Evolutionary conservation across 2,113 vertebrate genomes (phyloP).

Genomic region (Barbus barbus): DNA sequence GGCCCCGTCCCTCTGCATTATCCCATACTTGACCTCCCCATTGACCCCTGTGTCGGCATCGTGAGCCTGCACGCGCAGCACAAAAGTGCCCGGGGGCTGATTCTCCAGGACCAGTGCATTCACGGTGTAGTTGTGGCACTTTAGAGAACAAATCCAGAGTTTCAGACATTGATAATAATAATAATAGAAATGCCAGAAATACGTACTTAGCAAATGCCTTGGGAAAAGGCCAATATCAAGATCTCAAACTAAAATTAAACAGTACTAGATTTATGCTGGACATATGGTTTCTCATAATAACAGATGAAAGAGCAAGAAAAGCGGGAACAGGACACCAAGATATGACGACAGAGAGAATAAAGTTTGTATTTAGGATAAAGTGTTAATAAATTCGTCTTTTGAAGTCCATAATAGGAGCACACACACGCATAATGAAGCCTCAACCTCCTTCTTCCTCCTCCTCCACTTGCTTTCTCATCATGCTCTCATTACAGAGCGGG

Average conservation of each 20-base stretch:
- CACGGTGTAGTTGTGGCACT: slow-evolving; percentile 86
- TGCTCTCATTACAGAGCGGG: slow-evolving; percentile 37
- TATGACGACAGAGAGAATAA: not conserved
- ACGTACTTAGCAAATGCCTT: not conserved
- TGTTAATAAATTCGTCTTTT: slow-evolving; percentile 24
- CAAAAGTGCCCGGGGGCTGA: slow-evolving; percentile 79
- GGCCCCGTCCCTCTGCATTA: slow-evolving; percentile 83
- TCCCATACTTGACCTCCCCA: slow-evolving; percentile 85
- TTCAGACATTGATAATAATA: not conserved
- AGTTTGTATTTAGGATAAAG: not conserved
- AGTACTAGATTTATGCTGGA: not conserved
- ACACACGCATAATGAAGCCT: not conserved
- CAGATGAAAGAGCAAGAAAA: not conserved
- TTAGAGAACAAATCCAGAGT: slow-evolving; percentile 43
- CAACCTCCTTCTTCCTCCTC: slow-evolving; percentile 9
- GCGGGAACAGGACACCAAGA: not conserved
- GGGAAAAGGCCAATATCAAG: not conserved
- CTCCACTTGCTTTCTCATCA: slow-evolving; percentile 20
- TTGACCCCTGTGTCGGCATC: slow-evolving; percentile 86
- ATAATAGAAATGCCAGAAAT: not conserved
- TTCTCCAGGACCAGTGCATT: slow-evolving; percentile 84
- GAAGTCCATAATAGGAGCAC: slow-evolving; percentile 23
- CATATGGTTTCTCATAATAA: not conserved
- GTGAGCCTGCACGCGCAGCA: slow-evolving; percentile 80
- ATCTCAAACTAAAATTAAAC: not conserved